Evolutionary conservation across 2,888 invertebrate species (phyloP), one percentile per base, ranked within the genome.

Genomic region (Agrochola macilenta): DNA sequence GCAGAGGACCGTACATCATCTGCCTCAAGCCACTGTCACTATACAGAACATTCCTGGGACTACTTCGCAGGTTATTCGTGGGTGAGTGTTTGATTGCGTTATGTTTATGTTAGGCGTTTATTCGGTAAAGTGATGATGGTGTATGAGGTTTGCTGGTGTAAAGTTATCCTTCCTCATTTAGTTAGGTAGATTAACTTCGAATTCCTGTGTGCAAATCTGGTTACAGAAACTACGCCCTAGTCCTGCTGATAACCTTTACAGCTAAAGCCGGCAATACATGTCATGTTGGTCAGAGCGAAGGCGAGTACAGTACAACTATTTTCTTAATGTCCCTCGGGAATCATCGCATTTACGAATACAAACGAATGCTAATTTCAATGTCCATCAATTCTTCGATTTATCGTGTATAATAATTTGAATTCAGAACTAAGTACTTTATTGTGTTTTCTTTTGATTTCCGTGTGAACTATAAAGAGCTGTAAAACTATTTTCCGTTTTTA

Each of bases 21-120:
- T 95, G 78, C 95, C 95, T 0, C 95, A 95, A 76, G 94, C 95
- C 43, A 95, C 96, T 0, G 94, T 96, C 76, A 96, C 96, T 26
- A 95, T 96, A 88, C 96, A 96, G 88, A 94, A 94, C 86, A 93
- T 96, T 30, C 95, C 96, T 11, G 94, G 94, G 0, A 92, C 95
- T 58, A 93, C 94, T 0, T 94, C 95, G 26, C 96, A 96, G 86
- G 91, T 96, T 89, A 95, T 96, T 74, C 93, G 96, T 7, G 95
- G 96, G 96, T 95, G 46, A 90, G 93, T 90, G 72, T 64, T 52
- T 69, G 1, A 2, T 71, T 63, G 54, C 17, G 1, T 43, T 39
- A 2, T 7, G 8, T 49, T 63, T 78, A 23, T 20, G 5, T 35
- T 63, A 52, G 66, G 57, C 52, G 58, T 68, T 14, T 68, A 54